Percentiles rank a stretch among this genome's conserved stretches.
Conservation (phyloP, 2,888 invertebrate species). For the Xestia rhomboidea region DNA sequence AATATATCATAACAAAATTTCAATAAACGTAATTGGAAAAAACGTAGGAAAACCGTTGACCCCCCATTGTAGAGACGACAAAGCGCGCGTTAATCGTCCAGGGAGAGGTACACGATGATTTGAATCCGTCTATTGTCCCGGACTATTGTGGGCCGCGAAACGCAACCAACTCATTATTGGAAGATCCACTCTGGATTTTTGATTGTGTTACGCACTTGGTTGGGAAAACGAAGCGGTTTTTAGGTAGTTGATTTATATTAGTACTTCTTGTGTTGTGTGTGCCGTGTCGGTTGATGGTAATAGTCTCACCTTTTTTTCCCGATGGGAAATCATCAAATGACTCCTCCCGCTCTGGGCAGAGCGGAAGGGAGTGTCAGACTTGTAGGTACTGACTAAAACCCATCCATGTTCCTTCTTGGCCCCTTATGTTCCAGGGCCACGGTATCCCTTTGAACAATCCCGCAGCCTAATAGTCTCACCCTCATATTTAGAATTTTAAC, state of each 20-base stretch:
- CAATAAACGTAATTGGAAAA: constrained; percentile 68
- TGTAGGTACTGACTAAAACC: no score
- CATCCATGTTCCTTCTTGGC: no score
- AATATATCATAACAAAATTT: constrained; percentile 67
- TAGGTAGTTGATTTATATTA: not conserved
- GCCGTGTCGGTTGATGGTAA: not conserved
- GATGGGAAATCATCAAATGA: no score
- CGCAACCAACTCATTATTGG: constrained; percentile 79
- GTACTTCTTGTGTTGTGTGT: not conserved
- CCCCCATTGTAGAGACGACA: constrained; percentile 73
- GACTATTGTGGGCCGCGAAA: constrained; percentile 72
- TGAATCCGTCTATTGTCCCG: constrained; percentile 75
- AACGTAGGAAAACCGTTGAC: constrained; percentile 62
- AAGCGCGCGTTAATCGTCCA: constrained; percentile 79
- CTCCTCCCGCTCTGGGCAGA: no score
- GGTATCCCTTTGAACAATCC: no score
- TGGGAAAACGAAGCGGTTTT: constrained; percentile 61
- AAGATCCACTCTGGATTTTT: constrained; percentile 71
- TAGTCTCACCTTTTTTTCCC: not conserved
- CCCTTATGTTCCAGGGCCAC: no score
- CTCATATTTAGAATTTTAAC: not conserved
- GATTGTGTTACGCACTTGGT: constrained; percentile 69
- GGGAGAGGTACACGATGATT: constrained; percentile 76
- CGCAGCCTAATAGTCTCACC: not conserved
- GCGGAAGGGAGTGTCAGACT: no score